phyloP scores from a whole-genome alignment of 2,888 invertebrate species.

The Chironomus riparius region DNA sequence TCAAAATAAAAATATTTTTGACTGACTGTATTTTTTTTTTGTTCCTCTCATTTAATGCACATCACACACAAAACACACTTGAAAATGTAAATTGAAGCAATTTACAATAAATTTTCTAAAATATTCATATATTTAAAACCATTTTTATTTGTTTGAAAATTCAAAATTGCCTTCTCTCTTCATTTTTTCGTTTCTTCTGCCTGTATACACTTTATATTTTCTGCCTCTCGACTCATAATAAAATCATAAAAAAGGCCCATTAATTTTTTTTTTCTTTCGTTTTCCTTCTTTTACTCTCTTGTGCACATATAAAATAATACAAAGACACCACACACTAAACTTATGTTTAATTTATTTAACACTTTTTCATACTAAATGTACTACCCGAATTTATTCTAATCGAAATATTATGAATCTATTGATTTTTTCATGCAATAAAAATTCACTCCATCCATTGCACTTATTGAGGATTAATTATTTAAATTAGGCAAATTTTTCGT shows the following conservation, averaged over 20 bases:
- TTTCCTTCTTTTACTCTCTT: slow-evolving; percentile 1
- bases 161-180: background rate
- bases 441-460: slow-evolving; percentile 24
- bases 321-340: slow-evolving; percentile 20
- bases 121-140: slow-evolving; percentile 23
- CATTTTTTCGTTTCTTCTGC: background rate
- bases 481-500: slow-evolving; percentile 26
- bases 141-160: slow-evolving; percentile 23
- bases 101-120: slow-evolving; percentile 19
- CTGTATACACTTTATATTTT: background rate
- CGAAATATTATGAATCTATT: slow-evolving; percentile 16
- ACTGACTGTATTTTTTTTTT: background rate
- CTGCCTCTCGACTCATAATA: slow-evolving; percentile 21
- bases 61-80: background rate
- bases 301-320: background rate
- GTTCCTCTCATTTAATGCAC: background rate
- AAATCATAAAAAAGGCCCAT: slow-evolving; percentile 25
- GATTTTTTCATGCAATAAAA: slow-evolving; percentile 23
- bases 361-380: background rate
- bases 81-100: slow-evolving; percentile 10
- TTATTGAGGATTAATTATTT: slow-evolving; percentile 25
- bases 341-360: slow-evolving; percentile 24
- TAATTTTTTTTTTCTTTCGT: slow-evolving; percentile 11
- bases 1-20: background rate
- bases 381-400: background rate